Evolutionary conservation across 2,888 invertebrate genomes (phyloP).

Genomic region (Anticlea derivata): DNA sequence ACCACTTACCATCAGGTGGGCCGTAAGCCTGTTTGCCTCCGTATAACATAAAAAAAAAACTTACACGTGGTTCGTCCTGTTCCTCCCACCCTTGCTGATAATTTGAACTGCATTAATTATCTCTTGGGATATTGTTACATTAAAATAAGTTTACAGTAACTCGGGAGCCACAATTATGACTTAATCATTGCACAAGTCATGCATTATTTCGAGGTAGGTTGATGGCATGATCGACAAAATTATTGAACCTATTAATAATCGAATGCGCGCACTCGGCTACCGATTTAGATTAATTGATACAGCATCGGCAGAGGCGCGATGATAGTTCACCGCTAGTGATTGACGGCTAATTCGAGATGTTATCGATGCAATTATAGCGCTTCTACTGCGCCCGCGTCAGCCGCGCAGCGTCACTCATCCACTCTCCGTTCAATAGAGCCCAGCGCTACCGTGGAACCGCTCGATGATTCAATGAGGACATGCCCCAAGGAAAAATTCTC

Average conservation of each 20-base stretch:
- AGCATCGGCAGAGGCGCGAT: constrained; percentile 59
- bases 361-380: constrained; percentile 74
- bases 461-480: constrained; percentile 10
- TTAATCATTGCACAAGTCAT: constrained; percentile 39
- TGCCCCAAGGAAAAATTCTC: constrained; percentile 1
- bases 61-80: no score
- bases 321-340: constrained; percentile 73
- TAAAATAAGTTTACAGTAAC: constrained; percentile 22
- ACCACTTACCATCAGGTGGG: no score
- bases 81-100: no score
- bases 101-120: no score
- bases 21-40: no score
- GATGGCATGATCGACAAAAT: constrained; percentile 64
- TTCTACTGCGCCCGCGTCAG: constrained; percentile 34
- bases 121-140: no score
- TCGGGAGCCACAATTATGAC: constrained; percentile 35
- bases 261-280: constrained; percentile 72
- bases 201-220: constrained; percentile 44
- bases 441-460: constrained; percentile 15
- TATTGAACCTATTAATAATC: constrained; percentile 73
- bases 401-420: not conserved
- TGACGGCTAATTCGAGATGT: constrained; percentile 79
- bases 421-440: constrained; percentile 8
- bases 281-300: constrained; percentile 80
- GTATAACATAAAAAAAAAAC: no score